A percentile compares a stretch with the other conserved stretches of the same genome.
phyloP scores from a whole-genome alignment of 2,888 invertebrate genomes.

The Caenorhabditis auriculariae region DNA sequence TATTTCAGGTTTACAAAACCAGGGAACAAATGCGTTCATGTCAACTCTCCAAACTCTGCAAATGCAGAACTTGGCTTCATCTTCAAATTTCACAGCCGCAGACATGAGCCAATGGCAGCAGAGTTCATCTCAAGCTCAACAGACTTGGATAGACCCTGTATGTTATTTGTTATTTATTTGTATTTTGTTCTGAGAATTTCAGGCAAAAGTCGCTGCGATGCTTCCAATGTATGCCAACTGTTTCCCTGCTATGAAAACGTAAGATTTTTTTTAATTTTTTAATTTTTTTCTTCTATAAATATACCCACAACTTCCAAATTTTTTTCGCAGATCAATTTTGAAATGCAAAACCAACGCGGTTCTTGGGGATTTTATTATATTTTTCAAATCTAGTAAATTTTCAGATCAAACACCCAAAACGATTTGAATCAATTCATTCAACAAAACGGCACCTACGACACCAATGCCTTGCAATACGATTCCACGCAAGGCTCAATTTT shows the following conservation, averaged over 20 bases:
- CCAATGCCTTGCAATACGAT: no score
- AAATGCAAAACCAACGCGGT: no score
- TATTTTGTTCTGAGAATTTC: slow-evolving; percentile 4
- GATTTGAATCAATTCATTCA: no score
- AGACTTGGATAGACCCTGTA: neutral
- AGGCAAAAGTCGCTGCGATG: slow-evolving; percentile 30
- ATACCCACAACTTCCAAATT: neutral
- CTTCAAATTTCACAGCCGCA: slow-evolving; percentile 7
- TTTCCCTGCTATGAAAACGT: no score
- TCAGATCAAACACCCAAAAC: no score
- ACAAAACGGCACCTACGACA: no score
- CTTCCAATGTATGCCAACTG: slow-evolving; percentile 12
- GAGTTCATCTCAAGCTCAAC: neutral
- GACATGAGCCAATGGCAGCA: neutral
- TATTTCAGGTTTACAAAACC: slow-evolving; percentile 18
- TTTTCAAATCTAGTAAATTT: no score
- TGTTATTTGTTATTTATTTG: neutral
- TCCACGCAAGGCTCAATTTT: no score
- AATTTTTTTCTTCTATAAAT: neutral
- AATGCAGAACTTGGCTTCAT: slow-evolving; percentile 22
- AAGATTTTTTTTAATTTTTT: no score
- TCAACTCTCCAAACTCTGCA: slow-evolving; percentile 26
- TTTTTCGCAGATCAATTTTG: no score
- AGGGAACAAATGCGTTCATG: slow-evolving; percentile 17
- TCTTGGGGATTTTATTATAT: no score